Evolutionary conservation across 2,888 invertebrate species (phyloP).

Genomic region (Danaus chrysippus): DNA sequence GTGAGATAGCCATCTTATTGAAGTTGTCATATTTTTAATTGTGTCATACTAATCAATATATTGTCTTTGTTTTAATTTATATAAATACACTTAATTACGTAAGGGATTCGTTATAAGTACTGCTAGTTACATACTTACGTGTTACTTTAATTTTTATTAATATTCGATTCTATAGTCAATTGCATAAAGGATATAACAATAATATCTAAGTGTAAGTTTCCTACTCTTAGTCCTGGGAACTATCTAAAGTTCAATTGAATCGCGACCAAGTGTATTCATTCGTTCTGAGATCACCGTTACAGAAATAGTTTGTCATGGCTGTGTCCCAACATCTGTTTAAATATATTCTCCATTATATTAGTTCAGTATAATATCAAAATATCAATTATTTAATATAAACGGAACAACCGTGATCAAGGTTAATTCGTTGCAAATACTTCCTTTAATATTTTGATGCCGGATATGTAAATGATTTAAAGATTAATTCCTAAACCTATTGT

Average conservation of each 20-base stretch:
- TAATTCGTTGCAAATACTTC: not conserved
- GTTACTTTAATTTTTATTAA: too few species aligned
- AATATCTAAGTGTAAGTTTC: conserved; percentile 2
- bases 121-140: too few species aligned
- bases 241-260: conserved; percentile 5
- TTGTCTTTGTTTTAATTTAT: too few species aligned
- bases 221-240: conserved; percentile 1
- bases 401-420: not conserved
- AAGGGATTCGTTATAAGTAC: too few species aligned
- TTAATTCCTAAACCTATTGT: not conserved
- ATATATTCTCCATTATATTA: too few species aligned
- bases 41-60: too few species aligned
- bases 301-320: conserved; percentile 10
- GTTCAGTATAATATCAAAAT: not conserved
- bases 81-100: too few species aligned
- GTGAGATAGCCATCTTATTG: too few species aligned
- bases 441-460: not conserved
- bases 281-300: conserved; percentile 22
- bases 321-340: too few species aligned
- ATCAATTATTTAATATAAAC: not conserved
- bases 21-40: too few species aligned
- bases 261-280: not conserved
- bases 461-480: not conserved
- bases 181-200: not conserved
- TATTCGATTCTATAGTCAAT: not conserved